Conservation (phyloP, 2,888 invertebrate species). For the Corythucha ciliata region DNA sequence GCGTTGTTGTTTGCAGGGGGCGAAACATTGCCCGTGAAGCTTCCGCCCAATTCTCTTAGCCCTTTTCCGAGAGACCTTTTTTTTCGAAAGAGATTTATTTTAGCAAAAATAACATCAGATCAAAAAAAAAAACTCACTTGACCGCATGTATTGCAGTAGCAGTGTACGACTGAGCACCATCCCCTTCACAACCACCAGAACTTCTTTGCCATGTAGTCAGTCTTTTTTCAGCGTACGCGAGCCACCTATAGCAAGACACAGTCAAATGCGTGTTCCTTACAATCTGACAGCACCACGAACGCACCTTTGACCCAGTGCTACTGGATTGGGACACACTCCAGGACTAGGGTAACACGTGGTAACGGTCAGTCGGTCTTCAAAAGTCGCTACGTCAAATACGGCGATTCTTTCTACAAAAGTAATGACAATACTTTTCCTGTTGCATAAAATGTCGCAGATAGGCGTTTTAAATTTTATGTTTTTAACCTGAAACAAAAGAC, state of each 20-base stretch:
- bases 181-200: slow-evolving; percentile 69
- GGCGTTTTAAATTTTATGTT: slow-evolving; percentile 87
- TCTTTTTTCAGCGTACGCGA: slow-evolving; percentile 69
- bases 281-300: not conserved
- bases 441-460: slow-evolving; percentile 79
- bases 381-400: slow-evolving; percentile 77
- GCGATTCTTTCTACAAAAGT: slow-evolving; percentile 84
- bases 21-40: slow-evolving; percentile 56
- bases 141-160: slow-evolving; percentile 91
- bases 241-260: slow-evolving; percentile 41
- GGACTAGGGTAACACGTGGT: slow-evolving; percentile 85
- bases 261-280: too few relatives aligned
- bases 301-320: slow-evolving; percentile 72
- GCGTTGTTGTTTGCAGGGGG: slow-evolving; percentile 46
- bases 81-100: not conserved
- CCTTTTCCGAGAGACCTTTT: slow-evolving; percentile 68
- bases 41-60: slow-evolving; percentile 79
- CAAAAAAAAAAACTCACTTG: slow-evolving; percentile 45
- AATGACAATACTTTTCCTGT: slow-evolving; percentile 75
- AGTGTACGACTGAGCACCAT: slow-evolving; percentile 79
- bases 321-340: slow-evolving; percentile 68
- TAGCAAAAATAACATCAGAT: not conserved
- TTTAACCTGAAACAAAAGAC: slow-evolving; percentile 54
- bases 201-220: slow-evolving; percentile 67
- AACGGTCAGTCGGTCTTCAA: slow-evolving; percentile 77